A percentile compares a stretch with the other conserved stretches of the same genome.
These are phyloP conservation scores for Atta cephalotes DNA, from an alignment of 1,140 invertebrate genomes.

Conservation along the genomic window DNA sequence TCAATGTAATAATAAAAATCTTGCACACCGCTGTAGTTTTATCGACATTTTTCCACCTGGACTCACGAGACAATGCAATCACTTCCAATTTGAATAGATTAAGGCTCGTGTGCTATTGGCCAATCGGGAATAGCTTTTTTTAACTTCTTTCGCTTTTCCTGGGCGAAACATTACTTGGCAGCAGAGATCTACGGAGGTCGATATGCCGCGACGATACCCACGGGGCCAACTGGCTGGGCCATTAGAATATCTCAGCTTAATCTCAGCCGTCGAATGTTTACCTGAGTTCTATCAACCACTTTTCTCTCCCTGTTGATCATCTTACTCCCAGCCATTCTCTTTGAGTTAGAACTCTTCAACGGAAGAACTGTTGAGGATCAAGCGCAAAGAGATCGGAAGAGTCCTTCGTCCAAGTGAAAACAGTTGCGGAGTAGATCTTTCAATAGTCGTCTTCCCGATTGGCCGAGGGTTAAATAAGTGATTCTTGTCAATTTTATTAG, in stretches of 20 bases:
- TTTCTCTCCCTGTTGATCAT: constrained; percentile 26
- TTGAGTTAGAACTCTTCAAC: constrained; percentile 30
- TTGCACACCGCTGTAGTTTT: neutral
- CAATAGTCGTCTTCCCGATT: constrained; percentile 51
- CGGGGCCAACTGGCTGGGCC: constrained; percentile 79
- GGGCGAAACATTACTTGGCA: constrained; percentile 73
- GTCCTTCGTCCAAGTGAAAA: constrained; percentile 61
- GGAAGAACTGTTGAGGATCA: neutral
- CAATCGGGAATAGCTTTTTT: constrained; percentile 78
- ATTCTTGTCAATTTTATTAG: constrained; percentile 82
- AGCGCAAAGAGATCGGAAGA: constrained; percentile 49
- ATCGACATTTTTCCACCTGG: constrained; percentile 18
- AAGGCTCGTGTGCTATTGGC: constrained; percentile 70
- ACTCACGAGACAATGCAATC: constrained; percentile 52
- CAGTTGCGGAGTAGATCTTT: constrained; percentile 41
- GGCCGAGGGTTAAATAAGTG: constrained; percentile 79
- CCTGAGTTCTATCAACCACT: constrained; percentile 74
- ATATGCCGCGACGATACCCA: constrained; percentile 82
- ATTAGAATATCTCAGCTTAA: constrained; percentile 85
- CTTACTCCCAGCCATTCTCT: constrained; percentile 31
- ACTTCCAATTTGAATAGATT: constrained; percentile 63
- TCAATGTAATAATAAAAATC: constrained; percentile 16
- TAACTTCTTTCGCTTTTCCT: constrained; percentile 65
- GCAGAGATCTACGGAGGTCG: constrained; percentile 77
- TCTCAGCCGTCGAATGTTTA: constrained; percentile 81